Evolutionary conservation across 2,113 vertebrate genomes (phyloP).

Genomic region (Elephas maximus): DNA sequence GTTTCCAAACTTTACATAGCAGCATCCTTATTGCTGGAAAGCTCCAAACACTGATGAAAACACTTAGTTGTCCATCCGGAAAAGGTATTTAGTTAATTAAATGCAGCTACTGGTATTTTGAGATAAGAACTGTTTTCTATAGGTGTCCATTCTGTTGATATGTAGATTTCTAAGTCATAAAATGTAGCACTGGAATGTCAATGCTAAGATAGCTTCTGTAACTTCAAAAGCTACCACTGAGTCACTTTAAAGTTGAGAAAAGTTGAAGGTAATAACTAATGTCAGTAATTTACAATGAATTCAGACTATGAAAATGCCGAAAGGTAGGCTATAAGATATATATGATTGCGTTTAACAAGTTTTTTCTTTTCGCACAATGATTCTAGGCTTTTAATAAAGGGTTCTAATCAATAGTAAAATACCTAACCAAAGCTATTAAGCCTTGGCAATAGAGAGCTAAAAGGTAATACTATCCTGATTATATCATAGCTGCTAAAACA

Average conservation of each 20-base stretch:
- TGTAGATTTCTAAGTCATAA: conserved; percentile 34
- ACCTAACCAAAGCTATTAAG: conserved; percentile 82
- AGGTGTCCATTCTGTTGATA: conserved; percentile 43
- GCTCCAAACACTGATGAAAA: conserved; percentile 65
- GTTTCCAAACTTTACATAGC: conserved; percentile 48
- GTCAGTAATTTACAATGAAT: conserved; percentile 59
- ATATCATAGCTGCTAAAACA: conserved; percentile 69
- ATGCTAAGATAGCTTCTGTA: neutral
- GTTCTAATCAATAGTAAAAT: conserved; percentile 81
- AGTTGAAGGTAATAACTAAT: conserved; percentile 34
- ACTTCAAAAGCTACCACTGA: conserved; percentile 1
- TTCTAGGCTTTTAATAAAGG: conserved; percentile 78
- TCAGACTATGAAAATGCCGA: conserved; percentile 61
- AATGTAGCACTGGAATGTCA: conserved; percentile 9
- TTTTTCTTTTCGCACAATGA: conserved; percentile 73
- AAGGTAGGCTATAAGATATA: conserved; percentile 62
- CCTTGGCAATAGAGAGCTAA: conserved; percentile 78
- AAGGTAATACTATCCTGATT: conserved; percentile 75
- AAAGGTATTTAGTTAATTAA: conserved; percentile 73
- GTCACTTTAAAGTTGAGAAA: conserved; percentile 57
- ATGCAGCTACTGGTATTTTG: conserved; percentile 60
- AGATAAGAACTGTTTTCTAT: conserved; percentile 53
- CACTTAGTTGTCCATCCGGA: conserved; percentile 74
- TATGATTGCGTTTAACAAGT: conserved; percentile 71
- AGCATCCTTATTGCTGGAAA: conserved; percentile 66